These are phyloP conservation scores for Tipula unca DNA, from an alignment of 2,888 invertebrate species.

Conservation along the genomic window DNA sequence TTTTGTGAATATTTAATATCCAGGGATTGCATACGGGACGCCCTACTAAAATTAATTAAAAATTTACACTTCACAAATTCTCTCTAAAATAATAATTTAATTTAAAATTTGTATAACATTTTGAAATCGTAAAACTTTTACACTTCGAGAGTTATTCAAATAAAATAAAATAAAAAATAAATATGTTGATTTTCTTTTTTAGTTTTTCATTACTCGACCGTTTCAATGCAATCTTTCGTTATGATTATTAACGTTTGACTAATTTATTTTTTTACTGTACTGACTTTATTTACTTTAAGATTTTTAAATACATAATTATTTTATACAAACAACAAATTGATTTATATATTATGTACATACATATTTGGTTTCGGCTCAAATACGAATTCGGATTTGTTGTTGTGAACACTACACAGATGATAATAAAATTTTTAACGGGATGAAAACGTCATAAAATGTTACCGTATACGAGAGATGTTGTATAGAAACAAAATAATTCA, in stretches of 20 bases:
- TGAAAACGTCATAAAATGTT: not conserved
- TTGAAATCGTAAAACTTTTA: not conserved
- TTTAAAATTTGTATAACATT: not conserved
- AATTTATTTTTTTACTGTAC: not conserved
- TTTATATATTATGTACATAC: too few species aligned
- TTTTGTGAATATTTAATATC: not conserved
- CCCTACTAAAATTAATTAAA: not conserved
- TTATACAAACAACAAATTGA: not conserved
- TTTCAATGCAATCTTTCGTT: not conserved
- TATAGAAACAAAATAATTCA: not conserved
- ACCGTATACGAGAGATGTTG: too few species aligned
- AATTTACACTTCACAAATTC: not conserved
- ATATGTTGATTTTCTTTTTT: not conserved
- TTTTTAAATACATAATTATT: not conserved
- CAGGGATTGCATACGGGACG: not conserved
- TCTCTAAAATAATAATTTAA: not conserved
- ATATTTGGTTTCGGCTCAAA: too few species aligned
- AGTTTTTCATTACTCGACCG: not conserved
- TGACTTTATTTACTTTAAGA: not conserved
- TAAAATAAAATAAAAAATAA: not conserved
- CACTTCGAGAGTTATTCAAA: not conserved
- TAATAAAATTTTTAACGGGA: not conserved
- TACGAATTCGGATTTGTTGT: not conserved
- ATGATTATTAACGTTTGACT: not conserved
- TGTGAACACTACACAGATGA: not conserved